Evolutionary conservation across 2,113 vertebrate genomes (phyloP), one percentile per base, ranked within the genome.

Genomic region (Probosciger aterrimus): DNA sequence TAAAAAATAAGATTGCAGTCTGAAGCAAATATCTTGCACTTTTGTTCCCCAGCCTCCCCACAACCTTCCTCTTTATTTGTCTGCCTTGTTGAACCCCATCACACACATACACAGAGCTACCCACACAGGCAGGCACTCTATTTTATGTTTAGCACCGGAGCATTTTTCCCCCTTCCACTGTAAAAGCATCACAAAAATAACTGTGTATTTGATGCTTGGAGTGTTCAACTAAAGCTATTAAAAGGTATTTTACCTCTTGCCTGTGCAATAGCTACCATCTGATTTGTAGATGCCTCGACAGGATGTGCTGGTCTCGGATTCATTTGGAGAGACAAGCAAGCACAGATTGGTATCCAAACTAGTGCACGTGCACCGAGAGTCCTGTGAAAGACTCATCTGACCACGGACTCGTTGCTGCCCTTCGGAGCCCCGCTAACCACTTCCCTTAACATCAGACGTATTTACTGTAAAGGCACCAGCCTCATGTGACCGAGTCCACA

Each of bases 401-500:
- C 33, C 46, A 63, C 19, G 49, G 15, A 62, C 59, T 23, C 4
- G 28, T 15, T 20, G 62, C 80, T 67, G 92, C 78, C 83, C 86
- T 57, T 39, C 8, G 8, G 70, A 90, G 70, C 74, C 59, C 4
- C 1, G 2, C 67, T 64, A 57, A 84, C 88, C 93, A 92, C 95
- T 95, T 96, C 95, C 96, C 82, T 68, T 49, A 31, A 7, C 4
- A 39, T 28, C 92, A 62, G 39, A 23, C 2, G 6, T 18, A 85
- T 37, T 86, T 65, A 79, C 80, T 91, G 94, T 78, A 92, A 90
- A 64, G 82, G 71, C 49, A 16, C 63, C 85, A 43, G 80, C 47
- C 81, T 93, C 95, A 95, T 95, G 92, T 95, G 95, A 97, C 68
- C 1, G 65, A 41, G 53, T 82, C 64, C 95, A 95, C 96, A 95